These are phyloP conservation scores for Brenthis daphne DNA, from an alignment of 2,888 invertebrate species.

Conservation along the genomic window DNA sequence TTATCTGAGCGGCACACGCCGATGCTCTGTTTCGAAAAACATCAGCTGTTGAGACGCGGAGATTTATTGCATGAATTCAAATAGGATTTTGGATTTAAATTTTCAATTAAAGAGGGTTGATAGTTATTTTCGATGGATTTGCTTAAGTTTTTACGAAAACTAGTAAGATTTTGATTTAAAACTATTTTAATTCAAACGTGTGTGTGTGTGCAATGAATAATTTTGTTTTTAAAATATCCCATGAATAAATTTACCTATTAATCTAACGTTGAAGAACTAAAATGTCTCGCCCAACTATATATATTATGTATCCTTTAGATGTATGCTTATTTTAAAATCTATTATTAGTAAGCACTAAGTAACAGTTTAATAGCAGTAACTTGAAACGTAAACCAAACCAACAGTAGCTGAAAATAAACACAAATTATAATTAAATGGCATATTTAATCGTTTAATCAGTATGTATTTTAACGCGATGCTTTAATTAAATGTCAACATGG, in stretches of 20 bases:
- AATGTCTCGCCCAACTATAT: too few species aligned
- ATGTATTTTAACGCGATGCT: conserved; percentile 42
- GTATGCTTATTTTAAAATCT: too few species aligned
- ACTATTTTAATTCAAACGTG: too few species aligned
- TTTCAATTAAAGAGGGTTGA: conserved; percentile 23
- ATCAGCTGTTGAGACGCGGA: conserved; percentile 77
- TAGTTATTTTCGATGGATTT: neutral
- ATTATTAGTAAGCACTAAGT: too few species aligned
- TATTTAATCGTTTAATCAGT: conserved; percentile 52
- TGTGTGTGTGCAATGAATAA: too few species aligned
- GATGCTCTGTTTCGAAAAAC: conserved; percentile 63
- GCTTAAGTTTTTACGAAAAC: neutral
- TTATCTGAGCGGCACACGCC: conserved; percentile 78
- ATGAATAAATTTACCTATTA: too few species aligned
- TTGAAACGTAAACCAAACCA: neutral
- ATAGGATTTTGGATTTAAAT: conserved; percentile 53
- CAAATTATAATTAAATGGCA: conserved; percentile 42
- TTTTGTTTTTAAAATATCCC: too few species aligned
- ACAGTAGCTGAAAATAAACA: conserved; percentile 8
- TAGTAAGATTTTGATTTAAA: too few species aligned
- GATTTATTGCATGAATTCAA: conserved; percentile 76
- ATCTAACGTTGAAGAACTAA: too few species aligned
- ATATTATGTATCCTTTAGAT: too few species aligned
- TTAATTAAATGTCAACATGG: conserved; percentile 75
- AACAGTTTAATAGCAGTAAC: neutral